Conservation (phyloP, 2,113 vertebrate species). For the Psittacula cyanocephala region DNA sequence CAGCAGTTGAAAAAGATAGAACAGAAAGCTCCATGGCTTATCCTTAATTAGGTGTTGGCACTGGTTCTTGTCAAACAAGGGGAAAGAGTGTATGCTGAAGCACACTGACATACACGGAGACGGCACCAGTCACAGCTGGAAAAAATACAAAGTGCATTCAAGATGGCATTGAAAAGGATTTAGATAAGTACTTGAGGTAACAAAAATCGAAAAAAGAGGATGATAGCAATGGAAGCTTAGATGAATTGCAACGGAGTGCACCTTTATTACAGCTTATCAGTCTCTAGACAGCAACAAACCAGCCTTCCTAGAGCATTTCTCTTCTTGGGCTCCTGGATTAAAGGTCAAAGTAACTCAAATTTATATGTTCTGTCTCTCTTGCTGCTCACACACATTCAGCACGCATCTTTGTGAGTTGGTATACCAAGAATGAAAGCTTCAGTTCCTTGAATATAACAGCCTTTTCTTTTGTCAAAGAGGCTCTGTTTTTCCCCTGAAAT, state of each 20-base stretch:
- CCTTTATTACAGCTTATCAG: slow-evolving; percentile 82
- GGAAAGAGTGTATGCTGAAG: slow-evolving; percentile 54
- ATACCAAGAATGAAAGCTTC: slow-evolving; percentile 43
- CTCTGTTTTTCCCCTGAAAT: slow-evolving; percentile 34
- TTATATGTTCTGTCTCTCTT: slow-evolving; percentile 64
- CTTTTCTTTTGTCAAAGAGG: slow-evolving; percentile 41
- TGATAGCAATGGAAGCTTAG: slow-evolving; percentile 75
- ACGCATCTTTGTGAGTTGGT: slow-evolving; percentile 6
- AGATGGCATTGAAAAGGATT: slow-evolving; percentile 81
- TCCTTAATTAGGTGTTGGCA: slow-evolving; percentile 83
- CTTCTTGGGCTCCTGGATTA: slow-evolving; percentile 71
- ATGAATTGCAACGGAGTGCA: slow-evolving; percentile 75
- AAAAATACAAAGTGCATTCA: slow-evolving; percentile 77
- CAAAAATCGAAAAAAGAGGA: slow-evolving; percentile 76
- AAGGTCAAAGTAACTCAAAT: slow-evolving; percentile 81
- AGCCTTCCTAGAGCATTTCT: slow-evolving; percentile 66
- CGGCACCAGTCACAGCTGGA: slow-evolving; percentile 70
- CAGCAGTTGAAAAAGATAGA: slow-evolving; percentile 73
- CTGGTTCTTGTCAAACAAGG: slow-evolving; percentile 76
- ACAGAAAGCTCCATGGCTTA: slow-evolving; percentile 70
- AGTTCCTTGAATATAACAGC: slow-evolving; percentile 23
- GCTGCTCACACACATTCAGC: slow-evolving; percentile 27
- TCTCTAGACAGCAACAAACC: slow-evolving; percentile 79
- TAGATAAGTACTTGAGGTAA: slow-evolving; percentile 82
- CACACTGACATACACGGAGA: slow-evolving; percentile 68